Evolutionary conservation across 2,797 vertebrate genomes (phyloP), one percentile per base, ranked within the genome.

Genomic region (Peromyscus eremicus): DNA sequence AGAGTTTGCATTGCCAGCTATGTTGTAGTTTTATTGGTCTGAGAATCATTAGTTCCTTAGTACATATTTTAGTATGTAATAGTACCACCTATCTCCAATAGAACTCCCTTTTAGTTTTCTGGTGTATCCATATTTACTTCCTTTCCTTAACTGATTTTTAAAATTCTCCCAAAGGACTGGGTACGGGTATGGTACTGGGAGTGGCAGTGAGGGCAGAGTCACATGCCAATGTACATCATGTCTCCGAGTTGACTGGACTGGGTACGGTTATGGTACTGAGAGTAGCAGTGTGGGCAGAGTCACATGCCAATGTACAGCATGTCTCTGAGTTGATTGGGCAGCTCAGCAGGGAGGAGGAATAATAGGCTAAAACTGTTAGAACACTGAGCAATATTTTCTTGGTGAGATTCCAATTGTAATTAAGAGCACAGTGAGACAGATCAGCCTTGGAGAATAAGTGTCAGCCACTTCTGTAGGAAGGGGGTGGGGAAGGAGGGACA

Each of bases 221-320:
- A 2, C 0, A 4, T 12, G 7, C 3, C 0, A n/a, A 13, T 11
- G 37, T 71, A 2, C 19, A 40, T 25, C n/a, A 0, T 49, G 25
- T 85, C 14, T 40, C 68, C 32, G 46, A 21, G 21, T 52, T 34
- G 37, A 6, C n/a, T n/a, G 27, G 16, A 70, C 49, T 21, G 11
- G 17, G 57, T 1, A 21, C 2, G n/a, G n/a, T 27, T 66, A 14
- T 1, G 6, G 25, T 21, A 2, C 4, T 16, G 77, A 27, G 23
- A 2, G 11, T 0, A 52, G 16, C 55, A 25, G n/a, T 57, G 4
- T 55, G 19, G 11, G 32, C 13, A 29, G 55, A 57, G 9, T 9
- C 25, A 2, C 0, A 4, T 12, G 7, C 3, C 0, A n/a, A 13
- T 11, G 37, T 71, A 2, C 17, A 40, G 25, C n/a, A 0, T 49